phyloP scores from a whole-genome alignment of 2,888 invertebrate species.

The Drosophila anomalipes region DNA sequence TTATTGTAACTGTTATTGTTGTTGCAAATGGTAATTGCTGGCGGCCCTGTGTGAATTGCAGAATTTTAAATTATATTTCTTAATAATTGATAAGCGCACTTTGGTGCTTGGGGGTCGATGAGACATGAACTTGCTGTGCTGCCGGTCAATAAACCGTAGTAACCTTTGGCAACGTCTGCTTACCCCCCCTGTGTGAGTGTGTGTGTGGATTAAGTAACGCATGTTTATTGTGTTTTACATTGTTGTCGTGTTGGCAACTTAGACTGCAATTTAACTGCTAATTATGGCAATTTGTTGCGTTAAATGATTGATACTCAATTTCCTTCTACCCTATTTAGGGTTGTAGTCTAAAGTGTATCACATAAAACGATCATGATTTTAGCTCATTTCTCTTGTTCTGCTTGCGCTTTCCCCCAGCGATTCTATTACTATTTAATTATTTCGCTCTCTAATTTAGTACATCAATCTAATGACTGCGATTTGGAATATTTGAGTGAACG shows the following conservation, averaged over 20 bases:
- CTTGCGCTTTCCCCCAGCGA: not conserved
- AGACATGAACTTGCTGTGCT: conserved; percentile 17
- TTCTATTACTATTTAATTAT: not conserved
- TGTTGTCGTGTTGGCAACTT: conserved; percentile 18
- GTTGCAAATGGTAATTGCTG: conserved; percentile 4
- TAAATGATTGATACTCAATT: conserved; percentile 52
- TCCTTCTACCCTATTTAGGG: not conserved
- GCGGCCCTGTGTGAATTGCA: conserved; percentile 35
- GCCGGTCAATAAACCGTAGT: conserved; percentile 78
- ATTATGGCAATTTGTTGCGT: conserved; percentile 64
- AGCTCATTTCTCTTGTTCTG: not conserved
- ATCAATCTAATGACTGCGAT: conserved; percentile 40
- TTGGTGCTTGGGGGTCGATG: not conserved
- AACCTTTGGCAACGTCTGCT: conserved; percentile 58
- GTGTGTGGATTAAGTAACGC: conserved; percentile 1
- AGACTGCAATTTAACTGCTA: conserved; percentile 54
- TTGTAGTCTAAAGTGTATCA: not conserved
- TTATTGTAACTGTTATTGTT: conserved; percentile 13
- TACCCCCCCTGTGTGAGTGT: conserved; percentile 31
- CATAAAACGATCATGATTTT: not conserved
- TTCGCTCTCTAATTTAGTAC: not conserved
- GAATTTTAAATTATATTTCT: conserved; percentile 26
- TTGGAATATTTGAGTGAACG: conserved; percentile 33
- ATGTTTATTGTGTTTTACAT: not conserved
- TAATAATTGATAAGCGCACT: conserved; percentile 44